phyloP scores from a whole-genome alignment of 1,140 invertebrate genomes.

The Acarapis woodi region DNA sequence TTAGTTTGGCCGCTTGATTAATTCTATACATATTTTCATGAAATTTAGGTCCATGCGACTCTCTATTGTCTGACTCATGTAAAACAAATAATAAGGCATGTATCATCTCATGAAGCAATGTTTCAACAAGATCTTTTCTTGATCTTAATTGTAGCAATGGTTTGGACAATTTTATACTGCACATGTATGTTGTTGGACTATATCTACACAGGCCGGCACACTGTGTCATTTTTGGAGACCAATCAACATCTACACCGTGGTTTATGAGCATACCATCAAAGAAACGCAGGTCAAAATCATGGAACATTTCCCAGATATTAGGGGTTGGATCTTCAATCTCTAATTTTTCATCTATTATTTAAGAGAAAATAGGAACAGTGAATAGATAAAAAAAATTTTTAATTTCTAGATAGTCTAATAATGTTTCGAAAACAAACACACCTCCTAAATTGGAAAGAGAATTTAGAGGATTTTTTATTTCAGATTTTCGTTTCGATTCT shows the following conservation, averaged over 20 bases:
- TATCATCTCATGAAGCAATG: constrained; percentile 83
- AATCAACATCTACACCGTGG: constrained; percentile 44
- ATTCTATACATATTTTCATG: constrained; percentile 74
- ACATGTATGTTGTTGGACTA: constrained; percentile 30
- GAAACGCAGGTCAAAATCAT: constrained; percentile 52
- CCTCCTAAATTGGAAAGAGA: too few species aligned
- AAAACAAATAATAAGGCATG: constrained; percentile 85
- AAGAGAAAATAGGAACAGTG: too few species aligned
- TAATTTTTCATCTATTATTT: constrained; percentile 25
- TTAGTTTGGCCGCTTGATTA: constrained; percentile 52
- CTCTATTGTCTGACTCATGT: constrained; percentile 41
- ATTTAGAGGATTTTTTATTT: too few species aligned
- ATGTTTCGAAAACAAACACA: too few species aligned
- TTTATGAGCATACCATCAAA: constrained; percentile 40
- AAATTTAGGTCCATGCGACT: constrained; percentile 83
- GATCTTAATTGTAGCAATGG: constrained; percentile 63
- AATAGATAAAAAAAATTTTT: too few species aligned
- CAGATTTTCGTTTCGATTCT: too few species aligned
- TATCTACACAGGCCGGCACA: constrained; percentile 60
- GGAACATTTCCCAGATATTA: constrained; percentile 53
- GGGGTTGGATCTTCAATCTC: constrained; percentile 79
- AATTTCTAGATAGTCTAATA: too few species aligned
- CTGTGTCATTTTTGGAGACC: constrained; percentile 70
- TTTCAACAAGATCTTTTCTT: constrained; percentile 26
- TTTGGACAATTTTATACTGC: constrained; percentile 42